These are phyloP conservation scores for Meles meles DNA, from an alignment of 2,113 vertebrate species.

Conservation along the genomic window DNA sequence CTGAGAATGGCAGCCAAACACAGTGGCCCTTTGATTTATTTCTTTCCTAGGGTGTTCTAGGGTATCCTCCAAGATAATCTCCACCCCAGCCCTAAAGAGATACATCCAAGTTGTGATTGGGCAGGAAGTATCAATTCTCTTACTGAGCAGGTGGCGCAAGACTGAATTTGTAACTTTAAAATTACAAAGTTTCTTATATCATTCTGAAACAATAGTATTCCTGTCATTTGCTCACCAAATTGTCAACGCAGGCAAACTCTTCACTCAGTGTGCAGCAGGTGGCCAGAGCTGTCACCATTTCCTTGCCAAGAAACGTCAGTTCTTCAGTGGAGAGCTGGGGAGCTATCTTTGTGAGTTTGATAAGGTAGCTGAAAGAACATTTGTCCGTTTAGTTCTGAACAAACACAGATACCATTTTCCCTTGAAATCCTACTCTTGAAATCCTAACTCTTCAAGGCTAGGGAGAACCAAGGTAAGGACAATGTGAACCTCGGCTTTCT, in stretches of 20 bases:
- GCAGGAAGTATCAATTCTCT: neutral
- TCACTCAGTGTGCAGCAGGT: constrained; percentile 44
- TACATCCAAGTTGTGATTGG: neutral
- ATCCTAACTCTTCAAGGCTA: neutral
- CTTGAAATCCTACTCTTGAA: neutral
- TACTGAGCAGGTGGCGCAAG: neutral
- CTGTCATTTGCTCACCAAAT: too few species aligned
- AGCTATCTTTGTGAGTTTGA: constrained; percentile 46
- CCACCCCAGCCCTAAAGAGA: neutral
- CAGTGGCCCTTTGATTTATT: neutral
- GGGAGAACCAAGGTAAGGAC: neutral
- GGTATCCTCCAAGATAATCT: neutral
- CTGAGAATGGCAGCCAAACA: neutral
- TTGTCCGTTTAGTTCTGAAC: neutral
- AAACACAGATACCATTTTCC: neutral
- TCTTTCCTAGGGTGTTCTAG: neutral
- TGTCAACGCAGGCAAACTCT: constrained; percentile 55
- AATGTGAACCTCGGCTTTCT: neutral
- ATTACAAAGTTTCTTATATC: neutral
- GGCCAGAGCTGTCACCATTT: neutral
- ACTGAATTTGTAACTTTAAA: neutral
- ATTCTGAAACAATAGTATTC: too few species aligned
- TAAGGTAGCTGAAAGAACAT: constrained; percentile 55
- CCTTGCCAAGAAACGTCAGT: constrained; percentile 45
- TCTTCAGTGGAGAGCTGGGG: constrained; percentile 59